phyloP scores from a whole-genome alignment of 2,113 vertebrate species.

The Hippolais icterina region DNA sequence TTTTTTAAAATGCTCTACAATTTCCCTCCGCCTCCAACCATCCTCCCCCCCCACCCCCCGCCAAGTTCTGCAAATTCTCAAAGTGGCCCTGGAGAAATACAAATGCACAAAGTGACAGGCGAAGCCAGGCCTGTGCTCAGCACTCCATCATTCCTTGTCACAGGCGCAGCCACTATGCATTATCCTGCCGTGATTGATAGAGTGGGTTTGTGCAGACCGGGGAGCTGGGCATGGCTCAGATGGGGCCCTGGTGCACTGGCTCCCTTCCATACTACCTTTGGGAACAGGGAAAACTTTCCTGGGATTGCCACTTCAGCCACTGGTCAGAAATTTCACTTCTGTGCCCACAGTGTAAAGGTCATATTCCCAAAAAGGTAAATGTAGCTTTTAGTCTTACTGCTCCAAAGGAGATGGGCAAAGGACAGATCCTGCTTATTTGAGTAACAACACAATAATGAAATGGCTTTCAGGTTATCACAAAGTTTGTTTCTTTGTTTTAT shows the following conservation, averaged over 20 bases:
- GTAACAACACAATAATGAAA: background rate
- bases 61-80: slow-evolving; percentile 72
- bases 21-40: background rate
- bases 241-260: slow-evolving; percentile 73
- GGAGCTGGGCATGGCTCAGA: slow-evolving; percentile 73
- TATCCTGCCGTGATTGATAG: slow-evolving; percentile 86
- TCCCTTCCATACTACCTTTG: slow-evolving; percentile 76
- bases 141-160: slow-evolving; percentile 86
- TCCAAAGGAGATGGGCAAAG: too few relatives aligned
- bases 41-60: background rate
- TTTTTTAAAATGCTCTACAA: slow-evolving; percentile 21
- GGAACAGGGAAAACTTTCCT: slow-evolving; percentile 65
- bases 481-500: background rate
- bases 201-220: slow-evolving; percentile 75
- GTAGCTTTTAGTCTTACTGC: background rate
- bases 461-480: background rate
- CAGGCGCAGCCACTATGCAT: slow-evolving; percentile 80
- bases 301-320: slow-evolving; percentile 15
- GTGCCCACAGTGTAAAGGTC: slow-evolving; percentile 15
- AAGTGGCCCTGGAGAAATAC: slow-evolving; percentile 79
- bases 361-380: slow-evolving; percentile 31
- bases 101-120: slow-evolving; percentile 77
- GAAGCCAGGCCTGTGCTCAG: slow-evolving; percentile 75
- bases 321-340: slow-evolving; percentile 52
- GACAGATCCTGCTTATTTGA: background rate